Evolutionary conservation across 2,113 vertebrate genomes (phyloP).

Genomic region (Ammospiza caudacuta): DNA sequence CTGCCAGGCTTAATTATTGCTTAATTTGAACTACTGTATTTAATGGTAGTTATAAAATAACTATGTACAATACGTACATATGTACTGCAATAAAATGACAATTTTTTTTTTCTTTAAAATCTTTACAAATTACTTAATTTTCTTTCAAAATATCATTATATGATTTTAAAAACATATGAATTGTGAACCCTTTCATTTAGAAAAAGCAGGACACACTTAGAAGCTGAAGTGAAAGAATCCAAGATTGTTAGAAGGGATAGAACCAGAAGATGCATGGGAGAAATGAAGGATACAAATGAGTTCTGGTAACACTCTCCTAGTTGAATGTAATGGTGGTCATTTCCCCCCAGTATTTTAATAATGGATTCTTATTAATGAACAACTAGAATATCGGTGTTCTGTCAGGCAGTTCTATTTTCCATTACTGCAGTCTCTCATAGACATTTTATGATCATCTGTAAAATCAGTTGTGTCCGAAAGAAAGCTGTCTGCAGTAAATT

Average conservation of each 20-base stretch:
- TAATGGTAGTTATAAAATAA: too few species aligned
- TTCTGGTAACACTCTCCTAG: conserved; percentile 24
- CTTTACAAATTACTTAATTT: neutral
- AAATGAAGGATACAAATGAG: conserved; percentile 14
- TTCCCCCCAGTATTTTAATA: conserved; percentile 75
- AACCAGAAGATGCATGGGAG: neutral
- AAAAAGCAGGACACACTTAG: neutral
- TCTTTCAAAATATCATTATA: neutral
- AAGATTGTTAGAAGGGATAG: neutral
- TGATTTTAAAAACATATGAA: neutral
- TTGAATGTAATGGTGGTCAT: conserved; percentile 57
- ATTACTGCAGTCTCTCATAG: conserved; percentile 56
- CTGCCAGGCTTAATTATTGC: too few species aligned
- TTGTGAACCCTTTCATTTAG: neutral
- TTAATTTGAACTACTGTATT: too few species aligned
- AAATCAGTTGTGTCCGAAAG: conserved; percentile 79
- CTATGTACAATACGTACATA: neutral
- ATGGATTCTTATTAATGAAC: conserved; percentile 73
- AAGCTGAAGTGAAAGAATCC: neutral
- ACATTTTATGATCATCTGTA: conserved; percentile 79
- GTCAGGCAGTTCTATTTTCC: conserved; percentile 69
- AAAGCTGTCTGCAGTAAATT: conserved; percentile 62
- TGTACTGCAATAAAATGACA: neutral
- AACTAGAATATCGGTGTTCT: conserved; percentile 44
- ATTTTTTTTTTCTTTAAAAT: neutral